Conservation (phyloP, 2,113 vertebrate species). For the Poeciliopsis turrubarensis region DNA sequence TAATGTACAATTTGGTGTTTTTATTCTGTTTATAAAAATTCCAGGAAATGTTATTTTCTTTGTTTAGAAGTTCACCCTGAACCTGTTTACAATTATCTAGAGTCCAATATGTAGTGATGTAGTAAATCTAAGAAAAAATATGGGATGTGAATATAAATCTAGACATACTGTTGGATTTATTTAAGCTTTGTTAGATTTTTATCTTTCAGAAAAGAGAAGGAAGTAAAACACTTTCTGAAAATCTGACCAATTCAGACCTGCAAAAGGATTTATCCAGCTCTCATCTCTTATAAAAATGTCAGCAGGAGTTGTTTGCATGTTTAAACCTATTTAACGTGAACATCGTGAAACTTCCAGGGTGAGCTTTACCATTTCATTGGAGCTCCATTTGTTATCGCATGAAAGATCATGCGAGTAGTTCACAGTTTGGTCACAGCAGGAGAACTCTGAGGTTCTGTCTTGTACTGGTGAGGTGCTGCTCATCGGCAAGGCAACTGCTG, state of each 20-base stretch:
- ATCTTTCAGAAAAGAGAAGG: too few relatives aligned
- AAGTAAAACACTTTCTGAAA: too few relatives aligned
- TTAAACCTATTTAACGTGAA: background rate
- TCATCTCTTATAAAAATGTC: background rate
- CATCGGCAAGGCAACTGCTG: background rate
- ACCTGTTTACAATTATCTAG: background rate
- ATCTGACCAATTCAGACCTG: too few relatives aligned
- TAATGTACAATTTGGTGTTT: background rate
- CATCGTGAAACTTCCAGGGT: background rate
- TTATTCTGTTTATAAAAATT: background rate
- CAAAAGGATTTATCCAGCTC: too few relatives aligned
- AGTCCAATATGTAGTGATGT: background rate
- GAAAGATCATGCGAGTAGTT: accelerated
- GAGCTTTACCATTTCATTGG: background rate
- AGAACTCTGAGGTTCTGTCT: accelerated
- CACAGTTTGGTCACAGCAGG: background rate
- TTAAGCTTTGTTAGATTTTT: too few relatives aligned
- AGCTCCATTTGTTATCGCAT: constrained; percentile 14
- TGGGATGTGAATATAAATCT: background rate
- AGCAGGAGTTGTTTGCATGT: background rate
- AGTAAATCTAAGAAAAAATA: background rate
- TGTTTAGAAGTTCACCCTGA: too few relatives aligned
- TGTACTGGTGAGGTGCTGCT: accelerated
- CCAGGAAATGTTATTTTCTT: background rate
- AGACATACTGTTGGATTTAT: too few relatives aligned